A percentile compares a stretch with the other conserved stretches of the same genome.
These are phyloP conservation scores for Phortica magna DNA, from an alignment of 2,888 invertebrate genomes.

Conservation along the genomic window DNA sequence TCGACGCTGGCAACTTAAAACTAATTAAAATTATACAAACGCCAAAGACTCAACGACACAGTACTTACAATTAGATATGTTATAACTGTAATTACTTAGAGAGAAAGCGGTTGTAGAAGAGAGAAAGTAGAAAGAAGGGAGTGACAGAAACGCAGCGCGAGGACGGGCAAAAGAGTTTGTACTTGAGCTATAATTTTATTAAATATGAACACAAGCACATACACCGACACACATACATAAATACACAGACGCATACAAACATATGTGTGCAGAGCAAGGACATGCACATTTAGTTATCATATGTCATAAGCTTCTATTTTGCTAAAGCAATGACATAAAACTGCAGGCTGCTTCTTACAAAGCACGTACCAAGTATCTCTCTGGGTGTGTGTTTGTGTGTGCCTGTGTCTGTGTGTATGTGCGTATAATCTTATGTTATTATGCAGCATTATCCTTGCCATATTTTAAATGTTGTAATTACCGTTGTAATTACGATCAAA, in stretches of 20 bases:
- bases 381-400: background rate
- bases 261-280: slow-evolving; percentile 1
- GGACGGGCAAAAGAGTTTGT: background rate
- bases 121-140: background rate
- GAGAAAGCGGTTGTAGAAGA: background rate
- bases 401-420: background rate
- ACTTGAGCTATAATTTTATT: slow-evolving; percentile 4
- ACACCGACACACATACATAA: background rate
- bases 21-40: slow-evolving; percentile 58
- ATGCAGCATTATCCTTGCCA: slow-evolving; percentile 27
- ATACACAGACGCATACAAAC: background rate
- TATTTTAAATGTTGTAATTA: slow-evolving; percentile 34
- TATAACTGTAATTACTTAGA: slow-evolving; percentile 25
- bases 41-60: background rate
- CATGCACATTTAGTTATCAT: slow-evolving; percentile 32
- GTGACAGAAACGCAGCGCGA: no score
- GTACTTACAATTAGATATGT: slow-evolving; percentile 18
- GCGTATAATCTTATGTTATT: slow-evolving; percentile 19
- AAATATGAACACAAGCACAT: background rate
- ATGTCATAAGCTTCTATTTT: slow-evolving; percentile 28
- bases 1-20: slow-evolving; percentile 59
- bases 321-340: background rate
- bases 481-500: slow-evolving; percentile 34
- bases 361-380: slow-evolving; percentile 18
- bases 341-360: slow-evolving; percentile 9